Evolutionary conservation across 2,888 invertebrate genomes (phyloP), one percentile per base, ranked within the genome.

Genomic region (Andrena bucephala): DNA sequence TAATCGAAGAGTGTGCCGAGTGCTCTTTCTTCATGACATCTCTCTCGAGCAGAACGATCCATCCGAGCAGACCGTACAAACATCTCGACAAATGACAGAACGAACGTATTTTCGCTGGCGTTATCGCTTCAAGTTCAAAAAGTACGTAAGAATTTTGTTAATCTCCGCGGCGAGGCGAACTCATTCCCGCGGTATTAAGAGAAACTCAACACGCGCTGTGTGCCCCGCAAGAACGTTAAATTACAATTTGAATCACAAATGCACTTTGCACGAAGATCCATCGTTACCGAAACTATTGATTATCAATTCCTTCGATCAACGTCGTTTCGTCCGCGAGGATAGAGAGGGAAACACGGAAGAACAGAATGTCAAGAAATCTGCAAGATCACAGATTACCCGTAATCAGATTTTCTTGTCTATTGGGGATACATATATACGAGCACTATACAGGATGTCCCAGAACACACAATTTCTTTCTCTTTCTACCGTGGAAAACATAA

Each of bases 371-470:
- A 57, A 70, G 42, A 66, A 84, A 81, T 81, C 76, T 78, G 85
- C 82, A 82, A 71, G 79, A 85, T 85, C 85, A 84, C 69, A 82
- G 71, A 85, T 78, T 84, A 77, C 72, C 84, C 57, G 33, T 84
- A 81, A 84, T 84, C 59, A 78, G 76, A 77, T 70, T 74, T 65
- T 16, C n/a, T 48, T 68, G 59, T 71, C 52, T 52, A 42, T 70
- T 20, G 0, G 65, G 65, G 75, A 33, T 54, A 36, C 52, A 69
- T 33, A 50, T 52, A 59, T 65, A 62, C 16, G 27, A 48, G 24
- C 33, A 71, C 70, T 73, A 84, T 75, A 60, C 70, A 59, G 42
- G 48, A 16, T 50, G 48, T 60, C 33, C 24, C 8, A 6, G 42
- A 59, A 57, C 8, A 59, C n/a, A 27, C 27, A 57, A 59, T 20